Evolutionary conservation across 2,888 invertebrate genomes (phyloP).

Genomic region (Malachius bipustulatus): DNA sequence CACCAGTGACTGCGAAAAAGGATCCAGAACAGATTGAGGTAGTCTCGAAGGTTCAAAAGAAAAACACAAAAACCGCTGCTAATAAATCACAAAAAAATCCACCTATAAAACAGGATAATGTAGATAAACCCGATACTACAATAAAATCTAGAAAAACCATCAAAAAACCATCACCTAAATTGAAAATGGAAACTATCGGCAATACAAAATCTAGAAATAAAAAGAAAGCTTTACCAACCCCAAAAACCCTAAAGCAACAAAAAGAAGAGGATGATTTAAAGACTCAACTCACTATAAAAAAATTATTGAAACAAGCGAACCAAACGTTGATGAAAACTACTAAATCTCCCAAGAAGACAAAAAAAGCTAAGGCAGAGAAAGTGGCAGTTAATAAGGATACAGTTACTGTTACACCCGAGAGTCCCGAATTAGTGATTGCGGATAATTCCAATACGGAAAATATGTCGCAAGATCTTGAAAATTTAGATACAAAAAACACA

Average conservation of each 20-base stretch:
- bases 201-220: conserved; percentile 8
- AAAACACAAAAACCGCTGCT: conserved; percentile 5
- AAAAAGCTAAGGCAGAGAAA: conserved; percentile 13
- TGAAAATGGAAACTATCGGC: too few relatives aligned
- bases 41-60: conserved; percentile 7
- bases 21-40: too few relatives aligned
- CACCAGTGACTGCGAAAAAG: too few relatives aligned
- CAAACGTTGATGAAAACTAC: conserved; percentile 20
- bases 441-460: too few relatives aligned
- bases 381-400: conserved; percentile 14
- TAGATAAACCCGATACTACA: conserved; percentile 9
- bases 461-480: too few relatives aligned
- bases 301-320: conserved; percentile 22
- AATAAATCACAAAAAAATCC: conserved; percentile 9
- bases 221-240: conserved; percentile 12
- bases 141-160: conserved; percentile 10
- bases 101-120: conserved; percentile 12
- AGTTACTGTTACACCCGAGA: too few relatives aligned
- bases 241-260: too few relatives aligned
- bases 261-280: conserved; percentile 23
- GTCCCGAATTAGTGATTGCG: too few relatives aligned
- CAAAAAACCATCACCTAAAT: too few relatives aligned
- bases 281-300: conserved; percentile 22
- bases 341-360: too few relatives aligned
- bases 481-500: background rate